Conservation (phyloP, 2,888 invertebrate species). For the Falcaria lacertinaria region DNA sequence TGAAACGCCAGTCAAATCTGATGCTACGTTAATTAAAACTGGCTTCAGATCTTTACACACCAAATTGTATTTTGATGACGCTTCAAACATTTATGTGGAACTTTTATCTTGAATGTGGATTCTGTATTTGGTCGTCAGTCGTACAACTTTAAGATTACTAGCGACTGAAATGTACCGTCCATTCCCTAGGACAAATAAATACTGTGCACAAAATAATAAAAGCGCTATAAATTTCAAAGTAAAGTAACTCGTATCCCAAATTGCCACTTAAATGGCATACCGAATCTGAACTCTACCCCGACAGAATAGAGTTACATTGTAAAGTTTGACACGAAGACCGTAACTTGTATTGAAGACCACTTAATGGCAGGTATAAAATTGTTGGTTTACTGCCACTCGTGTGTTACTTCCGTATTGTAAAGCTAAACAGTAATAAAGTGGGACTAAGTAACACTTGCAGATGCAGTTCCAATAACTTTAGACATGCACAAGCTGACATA, state of each 20-base stretch:
- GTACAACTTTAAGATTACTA: background rate
- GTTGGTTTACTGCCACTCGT: constrained; percentile 1
- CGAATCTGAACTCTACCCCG: background rate
- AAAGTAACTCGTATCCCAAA: background rate
- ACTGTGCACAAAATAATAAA: background rate
- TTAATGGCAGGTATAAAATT: background rate
- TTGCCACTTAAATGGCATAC: background rate
- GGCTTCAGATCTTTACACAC: no score
- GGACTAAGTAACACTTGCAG: background rate
- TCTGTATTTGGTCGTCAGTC: background rate
- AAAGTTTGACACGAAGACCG: background rate
- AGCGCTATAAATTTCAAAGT: background rate
- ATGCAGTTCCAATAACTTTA: background rate
- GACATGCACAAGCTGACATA: no score
- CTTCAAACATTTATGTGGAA: no score
- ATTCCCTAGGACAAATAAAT: background rate
- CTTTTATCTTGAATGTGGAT: no score
- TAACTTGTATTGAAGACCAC: background rate
- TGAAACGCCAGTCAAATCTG: no score
- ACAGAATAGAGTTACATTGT: background rate
- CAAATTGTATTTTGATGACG: no score
- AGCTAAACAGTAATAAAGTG: constrained; percentile 1
- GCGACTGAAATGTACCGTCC: background rate
- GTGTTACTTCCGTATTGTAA: constrained; percentile 2
- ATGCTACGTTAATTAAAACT: no score